A percentile compares a stretch with the other conserved stretches of the same genome.
Conservation (phyloP, 2,113 vertebrate genomes). For the Paramormyrops kingsleyae region DNA sequence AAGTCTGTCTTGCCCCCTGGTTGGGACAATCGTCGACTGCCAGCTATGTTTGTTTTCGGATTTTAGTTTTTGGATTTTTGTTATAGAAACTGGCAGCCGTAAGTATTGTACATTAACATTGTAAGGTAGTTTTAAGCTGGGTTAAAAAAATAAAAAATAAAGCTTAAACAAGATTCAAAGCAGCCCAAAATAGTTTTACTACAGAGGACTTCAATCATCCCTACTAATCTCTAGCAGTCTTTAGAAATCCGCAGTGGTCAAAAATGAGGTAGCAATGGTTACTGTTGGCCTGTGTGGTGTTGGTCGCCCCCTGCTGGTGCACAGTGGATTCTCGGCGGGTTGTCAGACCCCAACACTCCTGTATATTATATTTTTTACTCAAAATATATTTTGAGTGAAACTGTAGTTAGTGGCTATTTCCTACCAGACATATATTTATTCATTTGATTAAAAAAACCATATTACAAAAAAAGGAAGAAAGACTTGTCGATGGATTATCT, state of each 20-base stretch:
- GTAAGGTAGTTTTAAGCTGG: not conserved
- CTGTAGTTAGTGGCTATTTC: not conserved
- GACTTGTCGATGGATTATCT: not conserved
- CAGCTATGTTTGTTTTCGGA: not conserved
- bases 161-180: not conserved
- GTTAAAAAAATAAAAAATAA: not conserved
- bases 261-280: not conserved
- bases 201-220: not conserved
- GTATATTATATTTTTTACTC: too few relatives aligned
- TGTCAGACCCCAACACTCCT: not conserved
- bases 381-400: not conserved
- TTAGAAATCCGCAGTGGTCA: not conserved
- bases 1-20: not conserved
- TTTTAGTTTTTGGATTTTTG: not conserved
- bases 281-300: not conserved
- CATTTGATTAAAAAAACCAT: not conserved
- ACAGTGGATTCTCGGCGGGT: not conserved
- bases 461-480: not conserved
- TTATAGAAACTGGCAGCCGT: not conserved
- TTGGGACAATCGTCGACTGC: not conserved
- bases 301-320: not conserved
- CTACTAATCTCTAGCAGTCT: not conserved
- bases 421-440: not conserved
- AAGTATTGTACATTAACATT: not conserved
- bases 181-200: not conserved